These are phyloP conservation scores for Andrena marginata DNA, from an alignment of 2,888 invertebrate genomes.

Conservation along the genomic window DNA sequence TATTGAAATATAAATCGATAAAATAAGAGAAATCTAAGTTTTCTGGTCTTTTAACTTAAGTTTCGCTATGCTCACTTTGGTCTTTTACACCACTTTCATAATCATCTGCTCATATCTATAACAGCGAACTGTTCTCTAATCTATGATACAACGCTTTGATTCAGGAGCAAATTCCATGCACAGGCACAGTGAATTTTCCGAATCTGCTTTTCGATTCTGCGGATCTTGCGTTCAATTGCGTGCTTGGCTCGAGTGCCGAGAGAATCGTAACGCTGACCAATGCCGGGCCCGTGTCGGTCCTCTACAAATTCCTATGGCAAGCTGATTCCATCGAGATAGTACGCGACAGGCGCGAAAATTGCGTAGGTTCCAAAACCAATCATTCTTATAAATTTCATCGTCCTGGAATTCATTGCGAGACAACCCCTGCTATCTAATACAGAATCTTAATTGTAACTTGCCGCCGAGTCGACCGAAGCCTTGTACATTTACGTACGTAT, in stretches of 20 bases:
- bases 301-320: slow-evolving; percentile 84
- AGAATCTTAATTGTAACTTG: not conserved
- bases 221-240: slow-evolving; percentile 88
- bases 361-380: slow-evolving; percentile 17
- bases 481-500: not conserved
- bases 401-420: not conserved
- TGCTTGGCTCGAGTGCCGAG: slow-evolving; percentile 85
- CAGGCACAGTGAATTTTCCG: slow-evolving; percentile 89
- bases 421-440: not conserved
- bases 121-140: too few relatives aligned
- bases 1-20: too few relatives aligned
- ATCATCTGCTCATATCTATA: too few relatives aligned
- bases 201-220: slow-evolving; percentile 87
- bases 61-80: too few relatives aligned
- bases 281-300: slow-evolving; percentile 86
- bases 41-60: too few relatives aligned
- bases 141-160: too few relatives aligned
- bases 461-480: not conserved
- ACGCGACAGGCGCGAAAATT: not conserved
- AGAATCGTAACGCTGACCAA: slow-evolving; percentile 86
- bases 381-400: not conserved
- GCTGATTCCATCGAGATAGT: slow-evolving; percentile 60
- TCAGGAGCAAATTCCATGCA: slow-evolving; percentile 88
- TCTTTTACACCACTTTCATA: too few relatives aligned
- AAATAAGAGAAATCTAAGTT: too few relatives aligned